Evolutionary conservation across 2,888 invertebrate species (phyloP).

Genomic region (Taphrorychus bicolor): DNA sequence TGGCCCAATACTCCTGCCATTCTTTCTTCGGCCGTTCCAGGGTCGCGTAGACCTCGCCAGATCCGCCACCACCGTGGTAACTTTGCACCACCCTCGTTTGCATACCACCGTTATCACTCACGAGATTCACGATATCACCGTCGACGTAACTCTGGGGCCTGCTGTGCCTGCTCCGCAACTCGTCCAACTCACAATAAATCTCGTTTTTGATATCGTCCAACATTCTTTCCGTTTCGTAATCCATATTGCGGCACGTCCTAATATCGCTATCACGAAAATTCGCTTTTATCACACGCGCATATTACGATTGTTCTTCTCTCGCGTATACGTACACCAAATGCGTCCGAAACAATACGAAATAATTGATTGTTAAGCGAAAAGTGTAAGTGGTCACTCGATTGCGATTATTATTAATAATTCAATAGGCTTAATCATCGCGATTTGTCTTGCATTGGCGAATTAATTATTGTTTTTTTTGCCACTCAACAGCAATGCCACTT

Average conservation of each 20-base stretch:
- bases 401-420: background rate
- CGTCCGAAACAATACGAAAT: background rate
- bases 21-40: constrained; percentile 29
- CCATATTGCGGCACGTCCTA: constrained; percentile 39
- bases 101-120: constrained; percentile 11
- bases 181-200: constrained; percentile 50
- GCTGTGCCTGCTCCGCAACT: constrained; percentile 15
- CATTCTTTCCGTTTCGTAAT: constrained; percentile 50
- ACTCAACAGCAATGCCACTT: background rate
- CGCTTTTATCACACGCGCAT: background rate
- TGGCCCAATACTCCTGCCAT: constrained; percentile 58
- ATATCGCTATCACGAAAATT: background rate
- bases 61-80: background rate
- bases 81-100: background rate
- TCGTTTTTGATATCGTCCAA: constrained; percentile 54
- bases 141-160: constrained; percentile 17
- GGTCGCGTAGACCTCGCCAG: background rate
- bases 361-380: background rate
- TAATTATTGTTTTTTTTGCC: background rate
- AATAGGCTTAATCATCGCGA: background rate
- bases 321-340: too few relatives aligned
- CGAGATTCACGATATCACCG: background rate
- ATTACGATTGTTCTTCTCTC: background rate
- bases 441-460: background rate
- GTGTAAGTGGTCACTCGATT: background rate